phyloP scores from a whole-genome alignment of 2,888 invertebrate species.

The Drosophila diplacantha region DNA sequence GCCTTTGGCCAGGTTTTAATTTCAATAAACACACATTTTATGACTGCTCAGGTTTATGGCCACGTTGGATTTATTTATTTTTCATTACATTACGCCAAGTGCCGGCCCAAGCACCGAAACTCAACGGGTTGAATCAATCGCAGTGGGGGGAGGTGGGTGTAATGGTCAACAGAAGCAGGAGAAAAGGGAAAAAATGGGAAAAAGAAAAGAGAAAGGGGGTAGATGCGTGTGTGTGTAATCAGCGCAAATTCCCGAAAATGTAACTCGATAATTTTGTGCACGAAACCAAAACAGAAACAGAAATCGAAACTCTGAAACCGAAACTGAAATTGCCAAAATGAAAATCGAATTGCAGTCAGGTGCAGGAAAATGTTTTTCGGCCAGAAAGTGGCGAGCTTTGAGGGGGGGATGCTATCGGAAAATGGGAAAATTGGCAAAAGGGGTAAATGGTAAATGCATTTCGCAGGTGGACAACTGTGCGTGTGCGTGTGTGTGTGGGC shows the following conservation, averaged over 20 bases:
- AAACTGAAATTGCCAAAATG: conserved; percentile 31
- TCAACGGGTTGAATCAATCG: conserved; percentile 18
- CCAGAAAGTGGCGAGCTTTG: background rate
- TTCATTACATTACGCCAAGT: conserved; percentile 43
- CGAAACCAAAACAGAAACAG: conserved; percentile 12
- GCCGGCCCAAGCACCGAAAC: conserved; percentile 18
- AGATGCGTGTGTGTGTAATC: conserved; percentile 24
- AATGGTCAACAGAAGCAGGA: conserved; percentile 9
- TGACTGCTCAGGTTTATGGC: conserved; percentile 43
- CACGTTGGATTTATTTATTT: conserved; percentile 40
- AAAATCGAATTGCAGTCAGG: conserved; percentile 28
- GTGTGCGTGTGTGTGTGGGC: conserved; percentile 5
- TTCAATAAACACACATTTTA: conserved; percentile 61
- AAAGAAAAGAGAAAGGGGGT: background rate
- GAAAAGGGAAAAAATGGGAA: background rate
- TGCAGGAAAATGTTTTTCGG: conserved; percentile 18
- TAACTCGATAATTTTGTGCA: conserved; percentile 35
- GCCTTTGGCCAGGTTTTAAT: conserved; percentile 45
- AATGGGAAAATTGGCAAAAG: conserved; percentile 4
- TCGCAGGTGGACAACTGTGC: conserved; percentile 17
- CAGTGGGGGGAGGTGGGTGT: background rate
- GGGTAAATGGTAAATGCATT: conserved; percentile 18
- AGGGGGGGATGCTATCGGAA: background rate
- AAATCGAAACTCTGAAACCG: conserved; percentile 27
- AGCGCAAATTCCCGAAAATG: conserved; percentile 33